Evolutionary conservation across 2,113 vertebrate genomes (phyloP), one percentile per base, ranked within the genome.

Genomic region (Archilochus colubris): DNA sequence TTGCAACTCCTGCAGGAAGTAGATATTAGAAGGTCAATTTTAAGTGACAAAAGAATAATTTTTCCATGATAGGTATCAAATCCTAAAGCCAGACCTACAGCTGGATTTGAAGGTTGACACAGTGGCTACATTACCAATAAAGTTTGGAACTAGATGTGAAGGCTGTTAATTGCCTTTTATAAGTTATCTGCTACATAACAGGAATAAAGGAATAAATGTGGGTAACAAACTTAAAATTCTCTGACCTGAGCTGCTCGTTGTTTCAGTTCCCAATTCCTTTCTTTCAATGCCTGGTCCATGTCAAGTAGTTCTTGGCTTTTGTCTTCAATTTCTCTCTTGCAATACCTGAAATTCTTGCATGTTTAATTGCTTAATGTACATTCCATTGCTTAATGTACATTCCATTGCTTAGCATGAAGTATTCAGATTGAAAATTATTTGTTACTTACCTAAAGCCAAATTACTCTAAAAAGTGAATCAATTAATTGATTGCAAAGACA

Each of bases 211-310:
- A 76, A 48, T 61, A 69, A 33, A 27, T 88, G 57, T 69, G 19
- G 91, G 33, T 78, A 87, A 92, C 61, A 73, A 74, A 82, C 43
- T 82, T 51, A 50, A 72, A 90, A 57, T 67, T 23, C 76, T 55
- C 95, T 88, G 96, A 99, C 99, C 98, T 99, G 98, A 96, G 98
- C 97, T 77, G 98, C 98, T 97, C 99, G 98, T 96, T 99, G 98
- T 84, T 99, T 99, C 87, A 99, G 98, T 96, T 99, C 99, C 98
- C 98, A 99, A 64, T 99, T 99, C 95, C 99, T 98, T 88, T 99
- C 99, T 95, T 99, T 99, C 88, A 99, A 95, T 20, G 98, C 98
- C 68, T 96, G 98, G 93, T 99, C 98, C 98, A 99, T 97, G 93
- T 98, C 98, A 94, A 99, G 96, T 61, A 99, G 97, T 92, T 99